phyloP scores from a whole-genome alignment of 2,888 invertebrate genomes.

The Stenoptilia bipunctidactyla region DNA sequence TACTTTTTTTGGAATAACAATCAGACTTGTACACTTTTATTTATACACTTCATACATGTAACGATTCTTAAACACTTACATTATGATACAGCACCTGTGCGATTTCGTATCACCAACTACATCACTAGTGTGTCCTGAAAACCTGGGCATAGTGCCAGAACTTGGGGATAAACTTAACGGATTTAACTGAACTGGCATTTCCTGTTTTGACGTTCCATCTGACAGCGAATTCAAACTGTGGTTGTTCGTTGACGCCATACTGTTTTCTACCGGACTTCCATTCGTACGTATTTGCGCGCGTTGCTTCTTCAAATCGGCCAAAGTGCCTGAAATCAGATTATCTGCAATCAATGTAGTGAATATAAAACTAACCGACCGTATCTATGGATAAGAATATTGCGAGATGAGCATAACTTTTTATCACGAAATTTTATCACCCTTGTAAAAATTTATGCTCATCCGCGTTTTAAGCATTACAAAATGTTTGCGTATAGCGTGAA shows the following conservation, averaged over 20 bases:
- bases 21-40: slow-evolving; percentile 42
- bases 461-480: neutral
- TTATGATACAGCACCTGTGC: slow-evolving; percentile 80
- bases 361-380: neutral
- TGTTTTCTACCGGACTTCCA: slow-evolving; percentile 67
- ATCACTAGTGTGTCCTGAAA: slow-evolving; percentile 83
- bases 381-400: neutral
- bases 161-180: slow-evolving; percentile 54
- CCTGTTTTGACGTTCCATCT: slow-evolving; percentile 39
- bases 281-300: slow-evolving; percentile 83
- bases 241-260: slow-evolving; percentile 49
- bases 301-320: slow-evolving; percentile 94
- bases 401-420: neutral
- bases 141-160: slow-evolving; percentile 65
- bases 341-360: slow-evolving; percentile 19
- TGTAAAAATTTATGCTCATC: too few species aligned
- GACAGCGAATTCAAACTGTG: slow-evolving; percentile 57
- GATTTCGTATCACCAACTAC: slow-evolving; percentile 80
- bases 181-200: slow-evolving; percentile 55
- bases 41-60: neutral
- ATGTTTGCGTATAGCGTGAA: neutral
- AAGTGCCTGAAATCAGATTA: slow-evolving; percentile 71
- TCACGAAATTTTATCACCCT: too few species aligned
- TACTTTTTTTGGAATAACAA: slow-evolving; percentile 47
- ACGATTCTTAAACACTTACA: slow-evolving; percentile 41